Percentiles rank a stretch among this genome's conserved stretches.
phyloP scores from a whole-genome alignment of 2,113 vertebrate genomes.

The Amia ocellicauda region DNA sequence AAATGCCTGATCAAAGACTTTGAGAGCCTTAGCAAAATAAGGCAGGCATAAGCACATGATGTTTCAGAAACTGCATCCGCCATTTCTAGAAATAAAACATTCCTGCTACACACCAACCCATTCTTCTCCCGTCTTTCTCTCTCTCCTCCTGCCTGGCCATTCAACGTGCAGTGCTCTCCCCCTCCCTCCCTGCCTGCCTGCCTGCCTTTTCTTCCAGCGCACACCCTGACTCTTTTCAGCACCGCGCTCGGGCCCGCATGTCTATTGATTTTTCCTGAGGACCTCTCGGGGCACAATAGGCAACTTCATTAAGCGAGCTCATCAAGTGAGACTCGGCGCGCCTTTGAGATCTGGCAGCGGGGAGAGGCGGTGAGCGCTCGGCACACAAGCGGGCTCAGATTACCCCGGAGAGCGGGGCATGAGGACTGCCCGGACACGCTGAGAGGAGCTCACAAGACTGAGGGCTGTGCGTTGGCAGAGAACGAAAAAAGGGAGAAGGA shows the following conservation, averaged over 20 bases:
- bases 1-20: too few species aligned
- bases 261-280: constrained; percentile 23
- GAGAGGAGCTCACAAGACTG: neutral
- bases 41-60: neutral
- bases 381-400: neutral
- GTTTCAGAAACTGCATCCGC: neutral
- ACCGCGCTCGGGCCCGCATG: constrained; percentile 31
- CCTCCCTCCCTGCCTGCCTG: constrained; percentile 46
- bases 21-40: too few species aligned
- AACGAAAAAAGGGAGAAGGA: constrained; percentile 1
- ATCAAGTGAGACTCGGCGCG: constrained; percentile 34
- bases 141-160: neutral
- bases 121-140: constrained; percentile 2
- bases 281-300: constrained; percentile 32
- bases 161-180: constrained; percentile 50
- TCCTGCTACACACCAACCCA: neutral
- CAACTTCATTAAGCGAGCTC: constrained; percentile 41
- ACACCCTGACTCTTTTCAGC: constrained; percentile 31
- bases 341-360: constrained; percentile 17
- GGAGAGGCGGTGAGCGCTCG: constrained; percentile 4
- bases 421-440: neutral
- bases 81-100: neutral
- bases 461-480: neutral
- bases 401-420: neutral
- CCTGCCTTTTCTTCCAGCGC: constrained; percentile 39